Base-by-base conservation (phyloP, 2,888 invertebrate genomes). In the Pristionchus exspectatus region DNA sequence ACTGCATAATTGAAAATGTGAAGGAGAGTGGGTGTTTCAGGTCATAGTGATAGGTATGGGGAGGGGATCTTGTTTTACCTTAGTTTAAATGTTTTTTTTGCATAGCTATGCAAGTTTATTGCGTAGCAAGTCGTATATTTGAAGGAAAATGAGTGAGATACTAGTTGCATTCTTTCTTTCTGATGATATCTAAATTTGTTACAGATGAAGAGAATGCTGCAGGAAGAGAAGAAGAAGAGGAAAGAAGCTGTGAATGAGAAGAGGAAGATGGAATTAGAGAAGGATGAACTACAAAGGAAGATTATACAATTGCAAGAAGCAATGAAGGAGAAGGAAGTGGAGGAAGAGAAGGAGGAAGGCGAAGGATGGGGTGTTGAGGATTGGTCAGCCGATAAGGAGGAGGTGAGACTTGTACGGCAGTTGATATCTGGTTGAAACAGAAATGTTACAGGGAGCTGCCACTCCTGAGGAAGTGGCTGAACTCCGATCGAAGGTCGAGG, bases 261-360 rank as follows among this genome's bases (percentile, higher is more conserved):
- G 59, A 91, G 90, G 18, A 89, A 91, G 69, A n/a, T 91, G 66
- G 63, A 81, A 21, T 90, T 91, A 18, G 66, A 66, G 63, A 33
- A 33, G 44, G 72, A 9, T 10, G 9, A 81, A 33, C 72, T 38
- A 33, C 54, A 69, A 24, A 38, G 56, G 24, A 21, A 54, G n/a
- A 27, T 83, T 24, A 38, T 33, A 54, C 59, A 12, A 21, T 50
- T 72, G 66, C 56, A 90, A n/a, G 59, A 44, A 33, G 21, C 2
- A 33, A 87, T 87, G 85, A 50, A 89, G 85, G 30, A 81, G 84
- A 27, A 83, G 85, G 63, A 66, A 44, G 87, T 69, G 50, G 50
- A 66, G 69, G 27, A 69, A 50, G n/a, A 69, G 33, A 50, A 86
- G 50, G 44, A 66, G 85, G 24, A 89, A 9, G 89, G 74, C 21